A percentile compares a stretch with the other conserved stretches of the same genome.
Conservation (phyloP, 2,888 invertebrate species). For the Augiades crinisus region DNA sequence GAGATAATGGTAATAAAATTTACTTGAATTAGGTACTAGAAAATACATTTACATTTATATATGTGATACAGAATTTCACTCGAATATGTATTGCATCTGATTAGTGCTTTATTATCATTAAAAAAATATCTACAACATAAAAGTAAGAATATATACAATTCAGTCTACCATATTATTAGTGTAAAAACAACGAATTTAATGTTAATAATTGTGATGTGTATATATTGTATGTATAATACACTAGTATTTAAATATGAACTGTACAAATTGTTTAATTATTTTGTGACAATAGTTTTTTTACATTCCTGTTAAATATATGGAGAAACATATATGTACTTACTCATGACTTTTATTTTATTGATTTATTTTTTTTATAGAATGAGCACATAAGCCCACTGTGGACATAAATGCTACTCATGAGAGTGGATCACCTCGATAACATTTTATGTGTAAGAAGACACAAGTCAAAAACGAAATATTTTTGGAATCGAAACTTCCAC, state of each 20-base stretch:
- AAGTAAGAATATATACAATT: neutral
- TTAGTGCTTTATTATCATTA: neutral
- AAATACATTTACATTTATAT: neutral
- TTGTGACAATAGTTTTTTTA: slow-evolving; percentile 3
- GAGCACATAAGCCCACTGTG: too few relatives aligned
- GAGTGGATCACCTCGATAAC: too few relatives aligned
- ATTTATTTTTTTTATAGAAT: too few relatives aligned
- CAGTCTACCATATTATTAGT: neutral
- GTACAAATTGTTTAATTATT: neutral
- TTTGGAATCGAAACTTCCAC: too few relatives aligned
- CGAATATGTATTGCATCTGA: neutral
- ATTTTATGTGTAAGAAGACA: too few relatives aligned
- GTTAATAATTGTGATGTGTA: neutral
- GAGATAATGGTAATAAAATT: too few relatives aligned
- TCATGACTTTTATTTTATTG: neutral
- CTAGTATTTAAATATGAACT: neutral
- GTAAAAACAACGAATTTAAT: slow-evolving; percentile 1
- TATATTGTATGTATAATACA: neutral
- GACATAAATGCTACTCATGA: neutral
- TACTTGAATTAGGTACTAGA: too few relatives aligned
- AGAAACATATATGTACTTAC: slow-evolving; percentile 2
- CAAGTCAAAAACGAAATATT: too few relatives aligned
- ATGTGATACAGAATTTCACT: neutral
- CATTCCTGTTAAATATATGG: slow-evolving; percentile 8
- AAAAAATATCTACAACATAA: neutral